phyloP scores from a whole-genome alignment of 2,888 invertebrate genomes.

The Napeogenes inachia region DNA sequence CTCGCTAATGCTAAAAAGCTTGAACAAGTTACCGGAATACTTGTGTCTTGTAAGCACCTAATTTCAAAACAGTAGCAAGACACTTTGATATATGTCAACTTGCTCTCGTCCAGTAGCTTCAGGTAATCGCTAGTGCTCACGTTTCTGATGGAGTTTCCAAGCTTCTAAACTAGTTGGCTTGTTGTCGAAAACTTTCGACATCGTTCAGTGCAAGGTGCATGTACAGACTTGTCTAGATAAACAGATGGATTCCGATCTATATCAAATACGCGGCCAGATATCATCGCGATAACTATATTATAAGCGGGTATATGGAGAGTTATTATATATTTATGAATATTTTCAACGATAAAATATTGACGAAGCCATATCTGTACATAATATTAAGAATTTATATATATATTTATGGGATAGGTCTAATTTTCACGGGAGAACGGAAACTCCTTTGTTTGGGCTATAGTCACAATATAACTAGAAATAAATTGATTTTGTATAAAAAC shows the following conservation, averaged over 20 bases:
- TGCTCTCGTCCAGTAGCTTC: constrained; percentile 36
- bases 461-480: no score
- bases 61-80: constrained; percentile 24
- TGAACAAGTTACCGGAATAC: constrained; percentile 19
- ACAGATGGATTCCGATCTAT: constrained; percentile 61
- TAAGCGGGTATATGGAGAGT: neutral
- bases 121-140: constrained; percentile 68
- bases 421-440: no score
- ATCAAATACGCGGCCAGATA: constrained; percentile 52
- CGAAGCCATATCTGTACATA: no score
- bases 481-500: no score
- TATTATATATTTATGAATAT: no score
- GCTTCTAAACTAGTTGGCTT: constrained; percentile 73
- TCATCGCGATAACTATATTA: neutral
- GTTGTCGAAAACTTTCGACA: constrained; percentile 67
- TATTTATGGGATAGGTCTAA: no score
- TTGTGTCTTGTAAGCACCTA: constrained; percentile 19
- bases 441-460: no score
- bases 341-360: no score
- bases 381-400: no score
- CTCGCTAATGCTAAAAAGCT: constrained; percentile 13
- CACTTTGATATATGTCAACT: constrained; percentile 34
- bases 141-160: constrained; percentile 73
- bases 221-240: constrained; percentile 65
- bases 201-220: constrained; percentile 54